Base-by-base conservation (phyloP, 1,140 invertebrate genomes). In the Drosophila yakuba region DNA sequence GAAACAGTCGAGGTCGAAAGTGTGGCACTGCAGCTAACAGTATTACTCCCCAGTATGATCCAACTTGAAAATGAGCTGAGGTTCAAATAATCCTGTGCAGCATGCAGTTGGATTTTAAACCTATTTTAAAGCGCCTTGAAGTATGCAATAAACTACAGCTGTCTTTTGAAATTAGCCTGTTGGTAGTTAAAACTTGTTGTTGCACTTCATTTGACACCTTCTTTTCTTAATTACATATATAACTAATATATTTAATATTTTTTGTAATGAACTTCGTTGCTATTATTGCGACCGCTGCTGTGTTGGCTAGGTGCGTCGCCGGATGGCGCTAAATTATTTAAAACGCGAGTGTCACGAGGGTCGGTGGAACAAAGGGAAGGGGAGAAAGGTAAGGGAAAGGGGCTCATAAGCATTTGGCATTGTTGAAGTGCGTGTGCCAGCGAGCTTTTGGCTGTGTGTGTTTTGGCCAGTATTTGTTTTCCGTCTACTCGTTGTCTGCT, bases 401-500 rank as follows among this genome's bases (percentile, higher is more conserved):
- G 52, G 43, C 28, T 45, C 36, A 54, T 60, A 25, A 83, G 72
- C 52, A 52, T 76, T 73, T 73, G 15, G 54, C 58, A 62, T 79
- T 72, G 63, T 78, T 43, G 17, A 36, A 45, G 51, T 51, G 63
- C 41, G 54, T 60, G 59, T 56, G 43, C 12, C 38, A 38, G 28
- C 20, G 59, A 28, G 59, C 28, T 47, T 54, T 35, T 23, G 43
- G 11, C 38, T 10, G 38, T 54, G 32, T 45, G 38, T 43, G 38
- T 63, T 38, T 62, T 35, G 28, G 56, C 32, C 48, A 57, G 78
- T 88, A 75, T 85, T 85, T 85, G 66, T 64, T 84, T 80, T 76
- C 41, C 63, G 83, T 86, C 83, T 86, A 58, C 75, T 55, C 69
- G 71, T 69, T 89, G 83, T 86, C 83, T 86, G 76, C 50, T 47